Evolutionary conservation across 2,113 vertebrate genomes (phyloP).

Genomic region (Phocoena phocoena): DNA sequence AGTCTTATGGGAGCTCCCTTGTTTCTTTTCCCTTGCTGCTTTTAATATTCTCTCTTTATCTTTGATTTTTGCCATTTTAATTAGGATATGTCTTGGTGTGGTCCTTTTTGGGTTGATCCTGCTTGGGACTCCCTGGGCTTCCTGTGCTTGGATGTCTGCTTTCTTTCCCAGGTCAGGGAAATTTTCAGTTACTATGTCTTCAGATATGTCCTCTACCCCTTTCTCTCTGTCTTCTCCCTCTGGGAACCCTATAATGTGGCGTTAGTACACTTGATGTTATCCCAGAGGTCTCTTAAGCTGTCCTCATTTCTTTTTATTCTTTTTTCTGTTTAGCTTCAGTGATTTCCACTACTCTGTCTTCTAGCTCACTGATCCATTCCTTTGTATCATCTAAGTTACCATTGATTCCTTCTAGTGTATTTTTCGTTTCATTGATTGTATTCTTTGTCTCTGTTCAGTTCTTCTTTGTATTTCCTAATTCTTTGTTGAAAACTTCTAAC

Average conservation of each 20-base stretch:
- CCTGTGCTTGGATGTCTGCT: neutral
- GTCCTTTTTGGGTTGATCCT: neutral
- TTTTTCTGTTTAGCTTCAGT: neutral
- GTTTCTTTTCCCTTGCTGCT: neutral
- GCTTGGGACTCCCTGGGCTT: neutral
- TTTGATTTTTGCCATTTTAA: neutral
- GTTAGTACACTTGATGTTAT: neutral
- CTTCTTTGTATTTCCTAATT: neutral
- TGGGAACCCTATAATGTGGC: neutral
- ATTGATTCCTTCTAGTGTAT: neutral
- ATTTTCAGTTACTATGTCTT: neutral
- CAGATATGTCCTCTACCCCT: neutral
- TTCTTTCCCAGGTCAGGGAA: neutral
- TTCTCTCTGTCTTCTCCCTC: neutral
- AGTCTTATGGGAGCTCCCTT: neutral
- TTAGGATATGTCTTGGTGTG: neutral
- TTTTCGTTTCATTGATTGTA: neutral
- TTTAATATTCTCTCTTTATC: neutral
- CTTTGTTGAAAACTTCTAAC: neutral
- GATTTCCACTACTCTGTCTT: neutral
- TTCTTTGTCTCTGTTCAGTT: neutral
- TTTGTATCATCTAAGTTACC: neutral
- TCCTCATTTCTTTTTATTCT: neutral
- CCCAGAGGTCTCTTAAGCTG: neutral
- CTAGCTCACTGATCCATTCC: neutral